A percentile compares a stretch with the other conserved stretches of the same genome.
Conservation (phyloP, 2,113 vertebrate genomes). For the Datnioides undecimradiatus region DNA sequence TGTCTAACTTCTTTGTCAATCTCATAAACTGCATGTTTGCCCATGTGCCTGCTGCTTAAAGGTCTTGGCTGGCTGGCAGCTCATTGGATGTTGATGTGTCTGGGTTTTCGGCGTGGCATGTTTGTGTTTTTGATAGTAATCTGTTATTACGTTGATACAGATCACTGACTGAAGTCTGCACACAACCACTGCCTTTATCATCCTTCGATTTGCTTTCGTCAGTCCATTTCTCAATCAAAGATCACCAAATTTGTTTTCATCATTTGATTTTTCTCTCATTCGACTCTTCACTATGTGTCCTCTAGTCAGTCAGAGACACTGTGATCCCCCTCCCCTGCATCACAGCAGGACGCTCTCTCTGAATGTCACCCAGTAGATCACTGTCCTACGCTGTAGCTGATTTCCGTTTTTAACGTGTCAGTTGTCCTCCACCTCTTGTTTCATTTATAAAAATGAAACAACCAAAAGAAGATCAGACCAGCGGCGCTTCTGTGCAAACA, state of each 20-base stretch:
- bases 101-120: slow-evolving; percentile 36
- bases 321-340: not conserved
- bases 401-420: not conserved
- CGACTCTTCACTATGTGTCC: not conserved
- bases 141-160: not conserved
- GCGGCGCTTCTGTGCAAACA: not conserved
- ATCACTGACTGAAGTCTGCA: not conserved
- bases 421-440: too few relatives aligned
- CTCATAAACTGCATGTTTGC: slow-evolving; percentile 17
- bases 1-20: slow-evolving; percentile 21
- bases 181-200: not conserved
- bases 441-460: too few relatives aligned
- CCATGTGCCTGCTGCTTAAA: slow-evolving; percentile 29
- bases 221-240: not conserved
- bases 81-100: slow-evolving; percentile 28
- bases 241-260: not conserved
- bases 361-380: not conserved
- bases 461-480: not conserved
- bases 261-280: slow-evolving; percentile 4
- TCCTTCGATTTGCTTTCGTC: not conserved
- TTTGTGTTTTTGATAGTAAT: slow-evolving; percentile 8
- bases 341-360: slow-evolving; percentile 1
- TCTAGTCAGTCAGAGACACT: not conserved
- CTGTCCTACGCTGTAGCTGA: not conserved
- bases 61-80: slow-evolving; percentile 11